Conservation (phyloP, 1,140 invertebrate species). For the Drosophila sechellia region DNA sequence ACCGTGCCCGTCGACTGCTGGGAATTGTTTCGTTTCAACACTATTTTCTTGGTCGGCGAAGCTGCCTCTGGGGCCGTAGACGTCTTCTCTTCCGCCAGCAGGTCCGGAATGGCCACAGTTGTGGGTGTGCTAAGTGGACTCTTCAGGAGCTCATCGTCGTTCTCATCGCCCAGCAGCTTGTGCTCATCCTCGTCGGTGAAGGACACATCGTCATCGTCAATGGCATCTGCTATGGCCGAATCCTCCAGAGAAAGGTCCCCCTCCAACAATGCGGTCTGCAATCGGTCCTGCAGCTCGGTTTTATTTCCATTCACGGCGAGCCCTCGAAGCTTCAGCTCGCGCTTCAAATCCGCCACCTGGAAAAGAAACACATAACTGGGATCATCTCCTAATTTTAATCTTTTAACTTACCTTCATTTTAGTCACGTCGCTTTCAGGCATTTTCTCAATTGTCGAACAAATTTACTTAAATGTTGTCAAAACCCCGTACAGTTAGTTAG, state of each 20-base stretch:
- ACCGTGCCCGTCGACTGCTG: slow-evolving; percentile 27
- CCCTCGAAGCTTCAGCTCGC: slow-evolving; percentile 91
- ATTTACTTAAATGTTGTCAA: slow-evolving; percentile 15
- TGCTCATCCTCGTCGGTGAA: slow-evolving; percentile 76
- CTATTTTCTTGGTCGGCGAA: slow-evolving; percentile 86
- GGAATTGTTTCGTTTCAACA: slow-evolving; percentile 88
- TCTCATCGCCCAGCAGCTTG: slow-evolving; percentile 65
- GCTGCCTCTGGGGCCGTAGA: slow-evolving; percentile 4
- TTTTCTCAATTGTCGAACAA: slow-evolving; percentile 47
- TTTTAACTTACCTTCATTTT: slow-evolving; percentile 78
- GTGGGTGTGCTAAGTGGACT: slow-evolving; percentile 72
- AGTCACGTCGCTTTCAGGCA: slow-evolving; percentile 79
- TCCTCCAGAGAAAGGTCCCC: slow-evolving; percentile 85
- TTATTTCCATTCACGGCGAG: slow-evolving; percentile 91
- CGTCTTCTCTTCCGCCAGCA: slow-evolving; percentile 25
- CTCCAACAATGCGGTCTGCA: slow-evolving; percentile 88
- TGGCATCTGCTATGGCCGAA: slow-evolving; percentile 85
- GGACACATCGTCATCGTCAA: slow-evolving; percentile 73
- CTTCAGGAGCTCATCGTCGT: slow-evolving; percentile 70
- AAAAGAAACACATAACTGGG: slow-evolving; percentile 27
- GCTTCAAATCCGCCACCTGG: slow-evolving; percentile 90
- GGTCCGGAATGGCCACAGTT: slow-evolving; percentile 35
- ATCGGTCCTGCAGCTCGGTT: slow-evolving; percentile 90
- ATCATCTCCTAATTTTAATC: not conserved
- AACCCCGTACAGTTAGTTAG: slow-evolving; percentile 9